Base-by-base conservation (phyloP, 2,113 vertebrate species). In the Leptodactylus fuscus region DNA sequence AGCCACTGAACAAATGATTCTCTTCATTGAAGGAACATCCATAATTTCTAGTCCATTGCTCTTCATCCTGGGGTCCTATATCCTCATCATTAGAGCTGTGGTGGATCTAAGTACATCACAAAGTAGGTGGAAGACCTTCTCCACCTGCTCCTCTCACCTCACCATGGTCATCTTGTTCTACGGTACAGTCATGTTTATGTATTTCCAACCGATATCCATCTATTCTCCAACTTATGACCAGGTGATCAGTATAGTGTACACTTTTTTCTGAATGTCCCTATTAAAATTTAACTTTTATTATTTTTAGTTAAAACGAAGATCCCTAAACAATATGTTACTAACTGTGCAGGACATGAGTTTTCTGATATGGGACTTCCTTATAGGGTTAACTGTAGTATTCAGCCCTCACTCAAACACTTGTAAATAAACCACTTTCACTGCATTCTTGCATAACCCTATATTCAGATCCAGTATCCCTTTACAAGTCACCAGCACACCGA, bases 91-190 rank as follows among this genome's bases (percentile, higher is more conserved):
- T 27, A 36, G 18, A 10, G 41, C 65, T 1, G 46, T 51, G 10
- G 0, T 82, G 12, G 24, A 34, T 18, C 13, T 82, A 18, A 7
- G 24, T 11, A 20, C 46, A 18, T 24, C 80, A 8, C 18, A 48
- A 15, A 15, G 80, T 15, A 36, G 44, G 27, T 34, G 74, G 41
- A 74, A 15, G 48, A 74, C 71, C n/a, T 74, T 74, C 71, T 46
- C 38, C 13, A 74, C 71, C 5, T 79, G 76, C 44, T 13, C 20
- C 9, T 79, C 76, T 34, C 76, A 79, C 76, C 29, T 79, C 20
- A 79, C 53, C 18, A 41, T 79, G 34, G 76, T 79, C 76, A 79
- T 32, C 76, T 18, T 60, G 4, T 41, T 79, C 76, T 79, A 38
- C 51, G 24, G 76, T 22, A 58, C 76, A 13, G 13, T n/a, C 24